These are phyloP conservation scores for Lepidostoma basale DNA, from an alignment of 1,140 invertebrate species.

Conservation along the genomic window DNA sequence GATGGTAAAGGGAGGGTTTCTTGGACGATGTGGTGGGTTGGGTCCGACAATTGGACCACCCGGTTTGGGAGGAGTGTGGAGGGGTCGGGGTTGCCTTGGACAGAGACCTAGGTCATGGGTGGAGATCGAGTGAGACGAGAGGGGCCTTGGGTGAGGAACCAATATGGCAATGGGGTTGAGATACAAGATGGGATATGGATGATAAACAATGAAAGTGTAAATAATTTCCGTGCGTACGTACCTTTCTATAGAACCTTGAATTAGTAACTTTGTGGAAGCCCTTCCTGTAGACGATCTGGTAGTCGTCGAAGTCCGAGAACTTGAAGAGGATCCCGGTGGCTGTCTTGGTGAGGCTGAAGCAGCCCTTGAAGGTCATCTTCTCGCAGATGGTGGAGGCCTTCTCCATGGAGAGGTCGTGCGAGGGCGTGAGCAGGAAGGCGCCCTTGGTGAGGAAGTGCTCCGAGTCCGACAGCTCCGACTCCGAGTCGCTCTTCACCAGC, in stretches of 20 bases:
- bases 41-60: too few relatives aligned
- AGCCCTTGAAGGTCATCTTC: constrained; percentile 84
- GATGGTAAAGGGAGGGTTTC: too few relatives aligned
- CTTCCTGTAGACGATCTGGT: constrained; percentile 82
- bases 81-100: too few relatives aligned
- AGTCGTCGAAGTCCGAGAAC: constrained; percentile 83
- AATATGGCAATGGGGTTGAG: too few relatives aligned
- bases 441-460: constrained; percentile 71
- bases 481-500: constrained; percentile 64
- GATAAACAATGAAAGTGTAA: not conserved
- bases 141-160: too few relatives aligned
- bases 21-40: too few relatives aligned
- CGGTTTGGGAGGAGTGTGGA: too few relatives aligned
- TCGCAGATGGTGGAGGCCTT: constrained; percentile 84
- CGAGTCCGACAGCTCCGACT: constrained; percentile 70
- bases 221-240: constrained; percentile 49
- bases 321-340: constrained; percentile 87
- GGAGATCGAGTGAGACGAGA: too few relatives aligned
- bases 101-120: too few relatives aligned
- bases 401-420: constrained; percentile 81
- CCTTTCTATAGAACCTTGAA: constrained; percentile 78
- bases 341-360: constrained; percentile 83
- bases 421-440: constrained; percentile 82
- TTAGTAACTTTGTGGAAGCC: constrained; percentile 84
- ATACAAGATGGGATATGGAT: too few relatives aligned